Base-by-base conservation (phyloP, 2,797 vertebrate species). In the Okamejei kenojei region DNA sequence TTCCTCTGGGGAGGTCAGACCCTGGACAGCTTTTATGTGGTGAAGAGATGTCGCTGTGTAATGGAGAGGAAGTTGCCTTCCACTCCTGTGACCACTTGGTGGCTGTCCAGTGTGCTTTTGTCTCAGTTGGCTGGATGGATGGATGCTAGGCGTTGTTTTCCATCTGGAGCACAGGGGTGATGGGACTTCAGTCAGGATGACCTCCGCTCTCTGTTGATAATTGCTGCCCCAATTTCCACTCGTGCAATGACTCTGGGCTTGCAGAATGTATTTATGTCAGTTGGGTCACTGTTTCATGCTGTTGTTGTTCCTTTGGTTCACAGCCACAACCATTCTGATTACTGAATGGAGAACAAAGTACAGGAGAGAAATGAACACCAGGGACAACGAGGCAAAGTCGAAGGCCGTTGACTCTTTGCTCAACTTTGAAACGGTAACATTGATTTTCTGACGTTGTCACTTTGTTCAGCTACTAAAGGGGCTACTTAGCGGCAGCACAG, bases 291-390 rank as follows among this genome's bases (percentile, higher is more conserved):
- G 74, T 68, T 63, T 80, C 17, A 35, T 45, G 54, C 29, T 77
- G 61, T 17, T 93, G 13, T n/a, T 93, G 10, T 58, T 26, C 23
- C 29, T 19, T 81, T 86, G 93, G n/a, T 76, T 32, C 7, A 0
- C 94, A 99, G 99, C 97, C 94, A 94, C 99, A 94, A 99, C 98
- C 81, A 97, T 99, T 93, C 95, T 98, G 93, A 98, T 99, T 95
- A 99, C 98, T 0, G 98, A 99, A 93, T 99, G 99, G 99, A 98
- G 99, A 95, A 97, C 98, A 19, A 99, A 98, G 95, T 99, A 97
- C 95, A 97, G 98, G 5, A 97, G 98, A 15, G 97, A 97, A 13
- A 99, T 99, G 98, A 99, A 99, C 94, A 95, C 17, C 0, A 96
- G 96, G 94, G 99, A 99, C 96, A 99, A 99, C 21, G 94, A 96